Evolutionary conservation across 1,140 invertebrate genomes (phyloP).

Genomic region (Argopecten irradians): DNA sequence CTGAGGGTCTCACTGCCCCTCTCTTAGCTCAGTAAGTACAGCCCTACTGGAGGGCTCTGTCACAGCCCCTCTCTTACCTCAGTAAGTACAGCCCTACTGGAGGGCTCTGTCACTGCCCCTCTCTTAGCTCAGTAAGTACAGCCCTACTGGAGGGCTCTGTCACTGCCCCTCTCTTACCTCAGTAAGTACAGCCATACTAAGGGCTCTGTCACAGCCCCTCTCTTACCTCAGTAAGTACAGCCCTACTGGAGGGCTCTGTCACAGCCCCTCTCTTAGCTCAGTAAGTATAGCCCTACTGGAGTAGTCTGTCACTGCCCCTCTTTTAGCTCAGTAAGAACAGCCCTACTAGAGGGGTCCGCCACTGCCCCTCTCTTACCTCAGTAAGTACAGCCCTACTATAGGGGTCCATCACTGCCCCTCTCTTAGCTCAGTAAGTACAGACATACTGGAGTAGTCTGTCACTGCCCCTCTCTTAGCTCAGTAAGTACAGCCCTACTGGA

Average conservation of each 20-base stretch:
- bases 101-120: no score
- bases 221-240: slow-evolving; percentile 71
- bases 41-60: slow-evolving; percentile 67
- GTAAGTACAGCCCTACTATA: slow-evolving; percentile 71
- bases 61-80: slow-evolving; percentile 64
- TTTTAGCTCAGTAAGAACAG: no score
- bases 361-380: slow-evolving; percentile 66
- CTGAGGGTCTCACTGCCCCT: slow-evolving; percentile 66
- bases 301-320: no score
- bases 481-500: no score
- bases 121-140: no score
- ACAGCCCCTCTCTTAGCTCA: slow-evolving; percentile 67
- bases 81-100: no score
- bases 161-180: slow-evolving; percentile 64
- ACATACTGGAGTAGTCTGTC: no score
- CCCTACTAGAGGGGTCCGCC: slow-evolving; percentile 66
- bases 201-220: slow-evolving; percentile 63
- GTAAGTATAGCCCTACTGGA: no score
- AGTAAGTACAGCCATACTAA: slow-evolving; percentile 74
- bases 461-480: slow-evolving; percentile 67
- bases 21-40: slow-evolving; percentile 70
- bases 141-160: slow-evolving; percentile 66
- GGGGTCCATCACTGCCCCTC: slow-evolving; percentile 63
- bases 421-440: slow-evolving; percentile 71
- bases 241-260: slow-evolving; percentile 66